A percentile compares a stretch with the other conserved stretches of the same genome.
phyloP scores from a whole-genome alignment of 2,797 vertebrate genomes.

The Thaleichthys pacificus region DNA sequence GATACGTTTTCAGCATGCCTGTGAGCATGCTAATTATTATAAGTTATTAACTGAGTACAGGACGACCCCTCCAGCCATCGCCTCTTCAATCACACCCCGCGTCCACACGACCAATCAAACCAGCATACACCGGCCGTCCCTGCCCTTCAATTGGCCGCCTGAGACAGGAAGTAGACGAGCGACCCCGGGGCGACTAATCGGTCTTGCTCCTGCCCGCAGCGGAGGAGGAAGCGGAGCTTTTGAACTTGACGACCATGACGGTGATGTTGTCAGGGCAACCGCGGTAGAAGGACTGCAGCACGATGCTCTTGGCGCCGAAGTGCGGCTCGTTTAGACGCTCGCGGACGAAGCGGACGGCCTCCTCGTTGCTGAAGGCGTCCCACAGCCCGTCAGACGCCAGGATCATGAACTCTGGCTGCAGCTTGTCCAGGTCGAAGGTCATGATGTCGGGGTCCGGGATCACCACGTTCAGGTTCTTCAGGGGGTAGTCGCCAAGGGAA shows the following conservation, averaged over 20 bases:
- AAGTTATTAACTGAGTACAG: no score
- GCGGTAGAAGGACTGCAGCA: slow-evolving; percentile 96
- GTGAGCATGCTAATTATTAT: background rate
- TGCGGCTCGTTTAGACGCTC: slow-evolving; percentile 96
- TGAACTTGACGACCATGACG: slow-evolving; percentile 99
- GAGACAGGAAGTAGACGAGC: background rate
- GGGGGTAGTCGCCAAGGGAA: slow-evolving; percentile 94
- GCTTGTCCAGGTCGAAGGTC: slow-evolving; percentile 97
- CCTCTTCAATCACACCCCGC: background rate
- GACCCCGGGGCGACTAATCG: background rate
- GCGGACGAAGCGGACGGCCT: slow-evolving; percentile 94
- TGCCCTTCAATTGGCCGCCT: background rate
- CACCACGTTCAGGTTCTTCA: slow-evolving; percentile 97
- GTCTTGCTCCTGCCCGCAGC: slow-evolving; percentile 34
- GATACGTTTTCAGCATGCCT: slow-evolving; percentile 8
- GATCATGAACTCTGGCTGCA: slow-evolving; percentile 99
- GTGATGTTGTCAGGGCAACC: slow-evolving; percentile 98
- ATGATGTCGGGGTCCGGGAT: slow-evolving; percentile 95
- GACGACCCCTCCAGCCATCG: background rate
- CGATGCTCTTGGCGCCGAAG: slow-evolving; percentile 97
- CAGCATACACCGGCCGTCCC: background rate
- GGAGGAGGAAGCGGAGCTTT: slow-evolving; percentile 60
- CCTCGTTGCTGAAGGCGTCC: slow-evolving; percentile 99
- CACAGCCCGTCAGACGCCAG: slow-evolving; percentile 95
- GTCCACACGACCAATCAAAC: no score